Conservation (phyloP, 1,140 invertebrate genomes). For the Glossosoma conforme region DNA sequence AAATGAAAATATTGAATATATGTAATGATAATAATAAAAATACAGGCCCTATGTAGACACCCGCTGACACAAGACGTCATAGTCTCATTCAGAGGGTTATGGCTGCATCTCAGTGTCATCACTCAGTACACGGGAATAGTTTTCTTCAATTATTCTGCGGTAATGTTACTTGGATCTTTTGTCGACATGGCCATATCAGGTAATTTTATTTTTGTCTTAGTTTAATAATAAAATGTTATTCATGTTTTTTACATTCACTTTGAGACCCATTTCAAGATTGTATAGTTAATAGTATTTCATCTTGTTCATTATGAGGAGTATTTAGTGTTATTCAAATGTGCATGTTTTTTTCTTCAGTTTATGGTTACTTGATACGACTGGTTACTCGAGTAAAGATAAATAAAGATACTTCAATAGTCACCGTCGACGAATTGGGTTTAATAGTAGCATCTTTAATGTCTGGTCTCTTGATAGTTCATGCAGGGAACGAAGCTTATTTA, state of each 20-base stretch:
- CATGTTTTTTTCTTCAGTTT: conserved; percentile 16
- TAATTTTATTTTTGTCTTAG: conserved; percentile 7
- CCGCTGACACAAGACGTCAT: conserved; percentile 17
- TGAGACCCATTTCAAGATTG: no score
- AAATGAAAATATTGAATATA: no score
- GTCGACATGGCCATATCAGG: conserved; percentile 18
- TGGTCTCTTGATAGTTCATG: not conserved
- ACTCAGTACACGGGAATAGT: conserved; percentile 15
- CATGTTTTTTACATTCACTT: no score
- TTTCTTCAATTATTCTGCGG: conserved; percentile 12
- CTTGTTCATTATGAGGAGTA: no score
- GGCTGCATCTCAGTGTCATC: conserved; percentile 17
- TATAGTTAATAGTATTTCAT: no score
- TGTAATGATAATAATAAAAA: no score
- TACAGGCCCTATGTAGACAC: no score
- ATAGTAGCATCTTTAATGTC: conserved; percentile 12
- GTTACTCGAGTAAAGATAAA: conserved; percentile 7
- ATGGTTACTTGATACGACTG: conserved; percentile 16
- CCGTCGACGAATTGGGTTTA: conserved; percentile 16
- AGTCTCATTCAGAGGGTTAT: conserved; percentile 12
- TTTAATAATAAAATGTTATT: no score
- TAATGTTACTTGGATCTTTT: conserved; percentile 9
- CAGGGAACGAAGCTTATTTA: conserved; percentile 8
- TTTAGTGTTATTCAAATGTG: not conserved
- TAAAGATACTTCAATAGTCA: not conserved